Conservation (phyloP, 2,888 invertebrate species). For the Phragmatobia fuliginosa region DNA sequence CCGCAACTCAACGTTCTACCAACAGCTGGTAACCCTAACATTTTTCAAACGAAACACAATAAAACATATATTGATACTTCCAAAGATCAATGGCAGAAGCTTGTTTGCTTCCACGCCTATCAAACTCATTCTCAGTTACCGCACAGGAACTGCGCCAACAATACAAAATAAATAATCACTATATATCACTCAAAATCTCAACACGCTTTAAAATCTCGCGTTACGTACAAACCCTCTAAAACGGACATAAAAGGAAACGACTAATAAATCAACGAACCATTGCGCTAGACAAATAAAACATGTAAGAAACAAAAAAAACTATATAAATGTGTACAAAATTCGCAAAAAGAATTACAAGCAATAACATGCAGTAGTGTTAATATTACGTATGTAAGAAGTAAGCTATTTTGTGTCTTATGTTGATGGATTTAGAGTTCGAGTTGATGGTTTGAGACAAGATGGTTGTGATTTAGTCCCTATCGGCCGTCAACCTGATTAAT, state of each 20-base stretch:
- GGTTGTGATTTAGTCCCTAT: constrained; percentile 85
- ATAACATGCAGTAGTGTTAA: constrained; percentile 84
- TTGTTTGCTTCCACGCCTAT: constrained; percentile 47
- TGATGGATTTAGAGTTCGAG: constrained; percentile 57
- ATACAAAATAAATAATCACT: constrained; percentile 63
- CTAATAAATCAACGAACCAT: constrained; percentile 76
- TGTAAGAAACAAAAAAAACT: constrained; percentile 71
- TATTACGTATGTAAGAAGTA: constrained; percentile 59
- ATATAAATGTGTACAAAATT: constrained; percentile 72
- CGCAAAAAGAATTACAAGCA: constrained; percentile 85
- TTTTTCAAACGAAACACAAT: constrained; percentile 12
- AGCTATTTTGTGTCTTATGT: constrained; percentile 58
- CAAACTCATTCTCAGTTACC: constrained; percentile 33
- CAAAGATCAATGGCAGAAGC: constrained; percentile 14
- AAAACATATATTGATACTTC: constrained; percentile 16
- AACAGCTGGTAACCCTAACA: constrained; percentile 24
- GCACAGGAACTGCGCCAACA: constrained; percentile 48
- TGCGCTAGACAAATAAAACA: constrained; percentile 80
- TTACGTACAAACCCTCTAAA: constrained; percentile 76
- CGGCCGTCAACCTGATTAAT: constrained; percentile 87
- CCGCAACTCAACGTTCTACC: background rate
- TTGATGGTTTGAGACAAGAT: constrained; percentile 64
- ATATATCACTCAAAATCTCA: constrained; percentile 69
- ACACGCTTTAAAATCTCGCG: constrained; percentile 69
- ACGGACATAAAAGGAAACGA: constrained; percentile 74